Conservation (phyloP, 2,888 invertebrate species). For the Parapristionchus giblindavisi region DNA sequence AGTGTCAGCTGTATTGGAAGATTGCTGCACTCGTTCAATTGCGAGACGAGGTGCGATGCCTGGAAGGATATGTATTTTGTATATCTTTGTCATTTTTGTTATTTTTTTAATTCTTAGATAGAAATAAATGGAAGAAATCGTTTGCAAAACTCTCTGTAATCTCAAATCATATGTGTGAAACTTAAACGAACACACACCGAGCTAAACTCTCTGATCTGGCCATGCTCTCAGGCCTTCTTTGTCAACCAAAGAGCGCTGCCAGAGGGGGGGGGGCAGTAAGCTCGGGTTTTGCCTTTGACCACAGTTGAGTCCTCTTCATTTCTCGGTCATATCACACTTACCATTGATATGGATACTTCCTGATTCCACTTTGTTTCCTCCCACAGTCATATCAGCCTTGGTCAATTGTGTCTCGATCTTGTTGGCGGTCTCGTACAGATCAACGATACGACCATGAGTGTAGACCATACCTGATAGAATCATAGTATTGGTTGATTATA, state of each 20-base stretch:
- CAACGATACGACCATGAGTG: conserved; percentile 25
- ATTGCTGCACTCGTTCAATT: conserved; percentile 18
- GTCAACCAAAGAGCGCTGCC: not conserved
- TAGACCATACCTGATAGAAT: conserved; percentile 26
- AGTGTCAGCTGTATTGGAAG: not conserved
- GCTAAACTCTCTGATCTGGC: too few relatives aligned
- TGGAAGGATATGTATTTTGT: not conserved
- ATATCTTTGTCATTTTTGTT: not conserved
- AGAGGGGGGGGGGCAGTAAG: not conserved
- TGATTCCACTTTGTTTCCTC: conserved; percentile 20
- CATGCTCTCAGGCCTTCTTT: too few relatives aligned
- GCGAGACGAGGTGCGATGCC: conserved; percentile 12
- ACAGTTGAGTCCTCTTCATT: too few relatives aligned
- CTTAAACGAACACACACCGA: too few relatives aligned
- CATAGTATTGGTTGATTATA: too few relatives aligned
- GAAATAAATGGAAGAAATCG: too few relatives aligned
- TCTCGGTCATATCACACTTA: too few relatives aligned
- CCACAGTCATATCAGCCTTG: conserved; percentile 13
- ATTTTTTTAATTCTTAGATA: not conserved
- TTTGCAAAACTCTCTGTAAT: too few relatives aligned
- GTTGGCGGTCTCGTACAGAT: conserved; percentile 24
- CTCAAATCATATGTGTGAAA: not conserved
- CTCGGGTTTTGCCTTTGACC: too few relatives aligned
- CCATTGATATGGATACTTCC: conserved; percentile 31
- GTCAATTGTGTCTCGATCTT: conserved; percentile 5